Evolutionary conservation across 64 coral and sea anemone species (phyloP), one percentile per base, ranked within the genome.

Genomic region (Pachyseris speciosa): DNA sequence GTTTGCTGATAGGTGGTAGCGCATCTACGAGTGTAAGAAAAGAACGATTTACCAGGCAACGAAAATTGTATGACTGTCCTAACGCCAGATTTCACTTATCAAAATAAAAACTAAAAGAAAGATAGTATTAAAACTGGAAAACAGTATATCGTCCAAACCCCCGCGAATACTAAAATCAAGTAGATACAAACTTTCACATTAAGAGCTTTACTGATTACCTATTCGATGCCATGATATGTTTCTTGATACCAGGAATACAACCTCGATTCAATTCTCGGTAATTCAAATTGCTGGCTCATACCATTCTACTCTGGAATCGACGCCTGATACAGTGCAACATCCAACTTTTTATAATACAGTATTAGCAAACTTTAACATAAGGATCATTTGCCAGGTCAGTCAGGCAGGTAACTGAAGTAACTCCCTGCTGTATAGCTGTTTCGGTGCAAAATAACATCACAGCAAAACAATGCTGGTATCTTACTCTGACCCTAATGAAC

Each of bases 51-150:
- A 84, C 83, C 22, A 68, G 29, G 30, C 31, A 85, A 67, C 83
- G 61, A 85, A 85, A 85, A 85, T 85, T 43, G 39, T 68, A 85
- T 85, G 83, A 69, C 61, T 67, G 83, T 6, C 83, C 68, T 68
- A 34, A 85, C 63, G 83, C 61, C 83, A 85, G 83, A 39, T 85
- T 85, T 85, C 61, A 85, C 60, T 69, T 85, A 52, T 85, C 0
- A 16, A 85, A 85, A 85, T 47, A 85, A 68, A 85, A 8, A 16
- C 40, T 69, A 61, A 85, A 85, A 85, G 15, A 68, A 81, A 61
- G 77, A 37, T 48, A 29, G 9, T 32, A 53, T 79, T 79, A 79
- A 79, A 79, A 79, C 42, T 79, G 75, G 75, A 37, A 19, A 79
- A 79, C 75, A 79, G 33, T 79, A 55, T 79, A 79, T 79, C 75